phyloP scores from a whole-genome alignment of 2,797 vertebrate species.

The Myotis findleyi region DNA sequence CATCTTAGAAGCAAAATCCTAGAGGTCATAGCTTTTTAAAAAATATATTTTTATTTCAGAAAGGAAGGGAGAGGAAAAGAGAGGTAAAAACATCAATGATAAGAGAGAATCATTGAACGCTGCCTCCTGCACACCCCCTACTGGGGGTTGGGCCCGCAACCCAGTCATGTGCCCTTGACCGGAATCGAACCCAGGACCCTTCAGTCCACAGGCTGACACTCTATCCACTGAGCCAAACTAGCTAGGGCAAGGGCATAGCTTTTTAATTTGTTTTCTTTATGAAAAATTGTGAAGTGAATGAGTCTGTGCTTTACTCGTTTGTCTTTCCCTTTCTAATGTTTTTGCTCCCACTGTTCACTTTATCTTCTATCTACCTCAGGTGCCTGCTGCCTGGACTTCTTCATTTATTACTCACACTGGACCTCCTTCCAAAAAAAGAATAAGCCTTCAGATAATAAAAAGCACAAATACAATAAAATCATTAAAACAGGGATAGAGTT shows the following conservation, averaged over 20 bases:
- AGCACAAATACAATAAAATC: slow-evolving; percentile 31
- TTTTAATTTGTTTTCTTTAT: neutral
- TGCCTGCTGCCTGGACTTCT: neutral
- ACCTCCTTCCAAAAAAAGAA: neutral
- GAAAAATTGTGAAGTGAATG: neutral
- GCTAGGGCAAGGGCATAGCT: too few species aligned
- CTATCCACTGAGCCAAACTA: too few species aligned
- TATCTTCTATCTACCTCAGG: neutral
- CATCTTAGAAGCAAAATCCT: slow-evolving; percentile 22
- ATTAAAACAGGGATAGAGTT: slow-evolving; percentile 23
- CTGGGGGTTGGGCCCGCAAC: too few species aligned
- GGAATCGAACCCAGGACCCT: too few species aligned
- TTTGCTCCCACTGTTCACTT: neutral
- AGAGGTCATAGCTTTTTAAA: neutral
- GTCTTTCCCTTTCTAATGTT: neutral
- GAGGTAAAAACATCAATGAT: too few species aligned
- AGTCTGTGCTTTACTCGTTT: neutral
- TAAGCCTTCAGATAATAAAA: slow-evolving; percentile 57
- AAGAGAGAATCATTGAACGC: too few species aligned
- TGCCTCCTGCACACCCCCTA: too few species aligned
- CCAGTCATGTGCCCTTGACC: too few species aligned
- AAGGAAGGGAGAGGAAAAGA: too few species aligned
- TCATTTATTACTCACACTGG: slow-evolving; percentile 33
- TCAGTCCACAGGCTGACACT: too few species aligned
- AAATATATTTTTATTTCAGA: too few species aligned